These are phyloP conservation scores for Drusus annulatus DNA, from an alignment of 1,140 invertebrate species.

Conservation along the genomic window DNA sequence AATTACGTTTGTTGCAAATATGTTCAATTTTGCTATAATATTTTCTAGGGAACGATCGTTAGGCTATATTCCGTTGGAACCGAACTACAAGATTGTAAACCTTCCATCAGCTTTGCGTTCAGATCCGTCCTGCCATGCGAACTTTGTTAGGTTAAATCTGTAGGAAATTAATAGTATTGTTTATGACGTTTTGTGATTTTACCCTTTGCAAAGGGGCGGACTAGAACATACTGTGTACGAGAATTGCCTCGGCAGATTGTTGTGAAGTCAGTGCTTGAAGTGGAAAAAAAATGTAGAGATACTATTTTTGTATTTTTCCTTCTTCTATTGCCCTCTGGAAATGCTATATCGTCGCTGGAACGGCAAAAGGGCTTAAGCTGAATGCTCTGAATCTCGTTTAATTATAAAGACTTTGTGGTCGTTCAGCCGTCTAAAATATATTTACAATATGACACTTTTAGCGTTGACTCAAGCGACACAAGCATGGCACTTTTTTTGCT, in stretches of 20 bases:
- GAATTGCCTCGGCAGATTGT: not conserved
- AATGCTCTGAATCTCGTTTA: too few relatives aligned
- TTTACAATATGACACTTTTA: too few relatives aligned
- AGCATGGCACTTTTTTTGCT: too few relatives aligned
- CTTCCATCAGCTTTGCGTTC: not conserved
- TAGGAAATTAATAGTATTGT: not conserved
- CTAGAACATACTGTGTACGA: constrained; percentile 2
- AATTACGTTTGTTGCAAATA: constrained; percentile 51
- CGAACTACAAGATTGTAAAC: not conserved
- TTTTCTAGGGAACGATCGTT: constrained; percentile 45
- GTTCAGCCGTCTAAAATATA: too few relatives aligned
- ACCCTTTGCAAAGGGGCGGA: not conserved
- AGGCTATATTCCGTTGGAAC: constrained; percentile 1
- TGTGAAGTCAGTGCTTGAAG: constrained; percentile 8
- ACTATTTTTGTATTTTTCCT: too few relatives aligned
- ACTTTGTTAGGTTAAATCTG: too few relatives aligned
- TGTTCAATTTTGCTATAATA: constrained; percentile 47
- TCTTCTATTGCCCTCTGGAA: too few relatives aligned
- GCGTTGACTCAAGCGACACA: too few relatives aligned
- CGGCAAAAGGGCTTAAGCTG: too few relatives aligned
- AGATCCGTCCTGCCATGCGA: not conserved
- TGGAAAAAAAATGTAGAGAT: too few relatives aligned
- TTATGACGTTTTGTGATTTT: not conserved
- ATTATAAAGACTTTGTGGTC: too few relatives aligned
- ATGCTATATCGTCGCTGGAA: too few relatives aligned